Conservation (phyloP, 2,888 invertebrate species). For the Eutolmus rufibarbis region DNA sequence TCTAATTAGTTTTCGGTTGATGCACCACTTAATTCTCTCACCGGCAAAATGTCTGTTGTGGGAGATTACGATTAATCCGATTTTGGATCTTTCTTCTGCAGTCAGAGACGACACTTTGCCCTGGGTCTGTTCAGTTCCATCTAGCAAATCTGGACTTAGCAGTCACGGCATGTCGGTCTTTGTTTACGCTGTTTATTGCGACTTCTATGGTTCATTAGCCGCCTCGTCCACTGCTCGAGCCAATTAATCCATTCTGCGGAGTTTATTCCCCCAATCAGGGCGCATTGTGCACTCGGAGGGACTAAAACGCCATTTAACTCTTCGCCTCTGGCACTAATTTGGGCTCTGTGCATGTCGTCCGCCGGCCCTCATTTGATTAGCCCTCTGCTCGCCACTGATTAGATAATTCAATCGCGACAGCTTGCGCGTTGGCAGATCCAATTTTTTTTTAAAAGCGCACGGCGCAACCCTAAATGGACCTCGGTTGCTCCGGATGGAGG, state of each 20-base stretch:
- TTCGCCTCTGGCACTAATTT: background rate
- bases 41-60: background rate
- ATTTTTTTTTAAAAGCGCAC: background rate
- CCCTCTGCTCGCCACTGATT: background rate
- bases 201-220: slow-evolving; percentile 1
- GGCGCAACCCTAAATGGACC: background rate
- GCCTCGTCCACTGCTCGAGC: background rate
- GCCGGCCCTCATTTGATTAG: slow-evolving; percentile 12
- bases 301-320: slow-evolving; percentile 4
- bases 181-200: background rate
- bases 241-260: slow-evolving; percentile 25
- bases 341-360: background rate
- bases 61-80: background rate
- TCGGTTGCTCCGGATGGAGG: background rate
- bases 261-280: slow-evolving; percentile 17
- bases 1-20: background rate
- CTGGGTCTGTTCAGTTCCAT: background rate
- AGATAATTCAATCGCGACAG: slow-evolving; percentile 8
- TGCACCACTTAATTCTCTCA: background rate
- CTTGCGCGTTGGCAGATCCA: background rate
- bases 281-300: slow-evolving; percentile 1
- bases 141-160: background rate
- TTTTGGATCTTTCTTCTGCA: background rate
- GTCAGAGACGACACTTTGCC: background rate
- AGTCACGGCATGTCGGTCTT: background rate